Evolutionary conservation across 2,888 invertebrate genomes (phyloP).

Genomic region (Megaustenia siamemsis): DNA sequence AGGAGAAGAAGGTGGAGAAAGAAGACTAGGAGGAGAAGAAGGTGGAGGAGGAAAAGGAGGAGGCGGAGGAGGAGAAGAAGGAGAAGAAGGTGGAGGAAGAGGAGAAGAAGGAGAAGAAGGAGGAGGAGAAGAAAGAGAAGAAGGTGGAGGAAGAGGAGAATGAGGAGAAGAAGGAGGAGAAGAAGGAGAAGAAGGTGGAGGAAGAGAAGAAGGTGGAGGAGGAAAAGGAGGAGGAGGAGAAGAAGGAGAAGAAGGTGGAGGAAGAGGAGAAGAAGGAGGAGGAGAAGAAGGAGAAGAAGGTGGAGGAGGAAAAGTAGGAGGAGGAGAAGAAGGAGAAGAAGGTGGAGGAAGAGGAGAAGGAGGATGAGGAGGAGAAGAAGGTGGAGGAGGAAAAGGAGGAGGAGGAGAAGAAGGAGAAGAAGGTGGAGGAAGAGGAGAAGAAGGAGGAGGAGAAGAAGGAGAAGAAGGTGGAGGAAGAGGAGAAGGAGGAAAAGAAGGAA

Average conservation of each 20-base stretch:
- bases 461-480: not conserved
- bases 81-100: not conserved
- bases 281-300: not conserved
- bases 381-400: constrained; percentile 16
- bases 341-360: not conserved
- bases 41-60: constrained; percentile 22
- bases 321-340: no score
- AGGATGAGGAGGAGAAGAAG: no score
- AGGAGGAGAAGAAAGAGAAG: not conserved
- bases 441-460: constrained; percentile 9
- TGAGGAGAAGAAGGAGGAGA: no score
- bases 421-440: constrained; percentile 14
- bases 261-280: not conserved
- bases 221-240: no score
- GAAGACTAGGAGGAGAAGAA: not conserved
- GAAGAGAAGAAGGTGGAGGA: not conserved
- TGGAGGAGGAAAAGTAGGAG: not conserved
- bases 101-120: not conserved
- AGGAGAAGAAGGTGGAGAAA: not conserved
- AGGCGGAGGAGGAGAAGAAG: constrained; percentile 7
- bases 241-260: not conserved
- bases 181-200: not conserved
- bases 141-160: not conserved
- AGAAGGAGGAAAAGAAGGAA: not conserved
- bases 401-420: constrained; percentile 26